Base-by-base conservation (phyloP, 2,113 vertebrate species). In the Spea bombifrons region DNA sequence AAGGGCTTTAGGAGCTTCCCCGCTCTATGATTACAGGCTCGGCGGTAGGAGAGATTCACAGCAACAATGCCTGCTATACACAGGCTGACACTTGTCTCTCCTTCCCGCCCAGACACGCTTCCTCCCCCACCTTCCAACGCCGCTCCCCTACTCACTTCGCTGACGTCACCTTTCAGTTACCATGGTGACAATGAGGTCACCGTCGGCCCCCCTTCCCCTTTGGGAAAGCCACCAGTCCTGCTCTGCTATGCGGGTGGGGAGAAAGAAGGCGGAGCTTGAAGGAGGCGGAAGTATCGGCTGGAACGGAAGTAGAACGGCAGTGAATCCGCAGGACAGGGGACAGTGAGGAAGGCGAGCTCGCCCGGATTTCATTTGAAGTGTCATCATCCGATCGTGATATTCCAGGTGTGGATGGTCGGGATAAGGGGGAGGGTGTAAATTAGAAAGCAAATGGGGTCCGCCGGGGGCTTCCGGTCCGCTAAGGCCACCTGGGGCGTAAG, bases 251-350 rank as follows among this genome's bases (percentile, higher is more conserved):
- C 2, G 13, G 70, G 8, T 13, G 15, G 8, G 67, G 44, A 12
- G 66, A 5, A 8, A 8, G 16, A 8, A 16, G 69, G 64, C 50
- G 78, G 52, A 65, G 71, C 65, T 61, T 50, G n/a, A n/a, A 48
- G 64, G 78, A 80, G 68, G 78, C 78, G 78, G 78, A 80, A 80
- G 78, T 80, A 71, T 64, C 59, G 78, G 70, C 70, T 66, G 16
- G 77, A 79, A 79, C 78, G 78, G 78, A 80, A 80, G 78, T 80
- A 49, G 64, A 74, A 74, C 78, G 78, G 78, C 71, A 67, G 71
- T 79, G 77, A 79, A 72, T 79, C 77, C 66, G 78, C 77, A 73
- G 77, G 64, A 71, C 61, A 52, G 63, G 74, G 71, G 71, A 61
- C 71, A 16, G 71, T 17, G 65, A 80, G 77, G 77, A 79, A 67